These are phyloP conservation scores for Bombyx mandarina DNA, from an alignment of 1,140 invertebrate species.

Conservation along the genomic window DNA sequence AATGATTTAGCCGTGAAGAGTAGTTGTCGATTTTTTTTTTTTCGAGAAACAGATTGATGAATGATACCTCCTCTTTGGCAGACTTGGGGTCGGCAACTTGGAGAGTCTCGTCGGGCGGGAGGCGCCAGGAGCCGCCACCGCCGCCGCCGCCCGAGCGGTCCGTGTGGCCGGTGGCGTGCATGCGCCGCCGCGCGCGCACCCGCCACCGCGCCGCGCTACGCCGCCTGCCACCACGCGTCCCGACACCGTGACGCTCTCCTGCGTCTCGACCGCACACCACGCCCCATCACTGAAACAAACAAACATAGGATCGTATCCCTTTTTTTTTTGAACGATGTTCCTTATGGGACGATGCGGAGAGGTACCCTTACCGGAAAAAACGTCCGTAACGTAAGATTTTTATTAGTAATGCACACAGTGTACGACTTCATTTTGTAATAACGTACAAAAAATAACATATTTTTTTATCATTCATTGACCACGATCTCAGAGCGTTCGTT, in stretches of 20 bases:
- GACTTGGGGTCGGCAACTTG: constrained; percentile 88
- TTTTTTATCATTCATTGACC: no score
- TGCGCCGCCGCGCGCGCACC: constrained; percentile 66
- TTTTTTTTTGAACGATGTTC: no score
- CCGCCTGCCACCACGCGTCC: constrained; percentile 19
- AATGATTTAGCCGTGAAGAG: no score
- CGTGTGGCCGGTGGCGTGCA: constrained; percentile 87
- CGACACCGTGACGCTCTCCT: constrained; percentile 11
- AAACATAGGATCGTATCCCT: background rate
- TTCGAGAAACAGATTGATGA: background rate
- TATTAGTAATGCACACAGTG: no score
- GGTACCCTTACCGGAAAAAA: no score
- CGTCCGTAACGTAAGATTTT: no score
- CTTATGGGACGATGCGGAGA: no score
- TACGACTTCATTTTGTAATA: no score
- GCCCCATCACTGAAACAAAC: constrained; percentile 36
- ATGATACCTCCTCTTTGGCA: constrained; percentile 76
- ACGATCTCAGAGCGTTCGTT: no score
- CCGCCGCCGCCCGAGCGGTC: constrained; percentile 76
- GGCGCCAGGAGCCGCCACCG: constrained; percentile 81
- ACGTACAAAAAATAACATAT: no score
- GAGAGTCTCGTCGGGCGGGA: constrained; percentile 89
- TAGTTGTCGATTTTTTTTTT: no score
- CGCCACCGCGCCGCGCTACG: constrained; percentile 58
- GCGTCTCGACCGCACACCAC: constrained; percentile 15